A percentile compares a stretch with the other conserved stretches of the same genome.
phyloP scores from a whole-genome alignment of 2,888 invertebrate genomes.

The Hedya salicella region DNA sequence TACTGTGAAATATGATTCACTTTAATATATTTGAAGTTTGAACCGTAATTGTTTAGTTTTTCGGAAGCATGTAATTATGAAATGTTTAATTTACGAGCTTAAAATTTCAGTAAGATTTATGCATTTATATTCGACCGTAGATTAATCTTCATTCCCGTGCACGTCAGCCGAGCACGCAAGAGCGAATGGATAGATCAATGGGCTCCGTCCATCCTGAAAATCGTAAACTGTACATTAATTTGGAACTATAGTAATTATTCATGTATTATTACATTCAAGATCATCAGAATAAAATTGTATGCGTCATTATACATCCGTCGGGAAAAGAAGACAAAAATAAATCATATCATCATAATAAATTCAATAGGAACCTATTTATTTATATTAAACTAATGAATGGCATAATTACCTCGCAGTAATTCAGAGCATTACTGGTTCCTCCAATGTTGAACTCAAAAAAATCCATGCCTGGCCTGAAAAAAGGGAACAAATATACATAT shows the following conservation, averaged over 20 bases:
- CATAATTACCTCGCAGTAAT: constrained; percentile 14
- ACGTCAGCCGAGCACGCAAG: background rate
- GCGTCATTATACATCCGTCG: constrained; percentile 44
- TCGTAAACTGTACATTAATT: background rate
- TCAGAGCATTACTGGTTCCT: constrained; percentile 26
- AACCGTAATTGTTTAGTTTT: no score
- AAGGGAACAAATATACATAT: constrained; percentile 10
- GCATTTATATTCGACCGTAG: background rate
- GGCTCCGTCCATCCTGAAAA: constrained; percentile 32
- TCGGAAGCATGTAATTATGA: no score
- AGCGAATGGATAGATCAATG: no score
- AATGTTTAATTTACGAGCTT: no score
- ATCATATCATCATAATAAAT: constrained; percentile 36
- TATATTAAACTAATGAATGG: no score
- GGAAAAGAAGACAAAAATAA: constrained; percentile 44
- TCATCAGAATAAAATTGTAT: constrained; percentile 31
- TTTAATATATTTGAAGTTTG: no score
- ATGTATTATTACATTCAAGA: background rate
- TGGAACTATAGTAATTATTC: background rate
- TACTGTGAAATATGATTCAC: no score
- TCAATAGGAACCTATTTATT: background rate
- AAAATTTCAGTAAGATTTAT: no score
- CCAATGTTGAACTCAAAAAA: constrained; percentile 39
- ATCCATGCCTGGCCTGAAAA: constrained; percentile 38
- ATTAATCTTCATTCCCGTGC: background rate